Conservation (phyloP, 2,888 invertebrate genomes). For the Syrista parreyssii region DNA sequence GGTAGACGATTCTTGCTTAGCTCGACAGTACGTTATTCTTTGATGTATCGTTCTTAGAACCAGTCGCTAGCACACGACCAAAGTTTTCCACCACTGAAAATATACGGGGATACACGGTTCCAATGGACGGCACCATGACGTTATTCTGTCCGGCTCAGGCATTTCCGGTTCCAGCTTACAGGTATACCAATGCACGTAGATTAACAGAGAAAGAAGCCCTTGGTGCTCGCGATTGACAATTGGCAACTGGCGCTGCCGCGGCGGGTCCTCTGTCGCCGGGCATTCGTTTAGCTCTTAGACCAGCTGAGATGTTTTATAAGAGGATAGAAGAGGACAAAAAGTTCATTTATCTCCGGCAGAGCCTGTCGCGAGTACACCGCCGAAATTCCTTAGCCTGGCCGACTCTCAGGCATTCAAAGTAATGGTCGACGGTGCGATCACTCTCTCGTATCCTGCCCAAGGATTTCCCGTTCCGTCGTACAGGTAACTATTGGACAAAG, state of each 20-base stretch:
- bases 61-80: slow-evolving; percentile 47
- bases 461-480: slow-evolving; percentile 69
- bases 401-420: slow-evolving; percentile 64
- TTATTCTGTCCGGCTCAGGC: slow-evolving; percentile 78
- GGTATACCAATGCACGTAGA: slow-evolving; percentile 53
- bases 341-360: slow-evolving; percentile 55
- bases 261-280: not conserved
- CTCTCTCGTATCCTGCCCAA: slow-evolving; percentile 69
- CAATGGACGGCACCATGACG: slow-evolving; percentile 54
- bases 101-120: not conserved
- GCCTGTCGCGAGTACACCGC: slow-evolving; percentile 72
- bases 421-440: slow-evolving; percentile 62
- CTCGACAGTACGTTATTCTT: not conserved
- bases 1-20: slow-evolving; percentile 65
- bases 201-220: not conserved
- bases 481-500: slow-evolving; percentile 58
- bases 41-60: slow-evolving; percentile 34
- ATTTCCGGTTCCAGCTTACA: slow-evolving; percentile 69
- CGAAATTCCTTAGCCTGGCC: slow-evolving; percentile 72
- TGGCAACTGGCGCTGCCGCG: not conserved
- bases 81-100: slow-evolving; percentile 36
- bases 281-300: not conserved
- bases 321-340: not conserved
- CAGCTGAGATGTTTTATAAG: not conserved
- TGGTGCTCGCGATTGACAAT: not conserved